These are phyloP conservation scores for Gobio occitaniae DNA, from an alignment of 2,797 vertebrate species.

Conservation along the genomic window DNA sequence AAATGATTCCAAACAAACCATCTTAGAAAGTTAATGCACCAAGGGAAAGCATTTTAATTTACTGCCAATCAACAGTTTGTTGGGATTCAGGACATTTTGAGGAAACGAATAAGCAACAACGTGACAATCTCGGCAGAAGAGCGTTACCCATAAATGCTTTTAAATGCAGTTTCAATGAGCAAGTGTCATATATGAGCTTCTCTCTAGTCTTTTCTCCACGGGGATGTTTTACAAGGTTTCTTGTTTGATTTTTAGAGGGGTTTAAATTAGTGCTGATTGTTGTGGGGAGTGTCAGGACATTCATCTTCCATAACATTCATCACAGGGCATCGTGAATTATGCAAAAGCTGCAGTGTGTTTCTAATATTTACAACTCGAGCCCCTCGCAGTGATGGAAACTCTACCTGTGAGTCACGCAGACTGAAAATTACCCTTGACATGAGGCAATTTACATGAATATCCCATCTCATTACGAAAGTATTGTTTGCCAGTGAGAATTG, in stretches of 20 bases:
- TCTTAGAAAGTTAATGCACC: slow-evolving; percentile 70
- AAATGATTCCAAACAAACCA: slow-evolving; percentile 80
- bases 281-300: slow-evolving; percentile 43
- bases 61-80: slow-evolving; percentile 73
- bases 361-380: slow-evolving; percentile 50
- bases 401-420: slow-evolving; percentile 54
- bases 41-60: slow-evolving; percentile 69
- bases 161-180: neutral
- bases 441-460: slow-evolving; percentile 48
- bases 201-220: slow-evolving; percentile 14
- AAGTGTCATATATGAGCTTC: neutral
- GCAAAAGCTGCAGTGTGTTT: slow-evolving; percentile 53
- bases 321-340: slow-evolving; percentile 40
- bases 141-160: slow-evolving; percentile 1
- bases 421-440: slow-evolving; percentile 39
- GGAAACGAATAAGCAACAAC: slow-evolving; percentile 12
- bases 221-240: slow-evolving; percentile 22
- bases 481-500: slow-evolving; percentile 44
- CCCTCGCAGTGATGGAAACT: slow-evolving; percentile 47
- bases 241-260: slow-evolving; percentile 9
- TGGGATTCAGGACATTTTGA: slow-evolving; percentile 55
- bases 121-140: neutral
- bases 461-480: slow-evolving; percentile 40
- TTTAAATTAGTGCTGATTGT: slow-evolving; percentile 47
- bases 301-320: slow-evolving; percentile 49